phyloP scores from a whole-genome alignment of 2,888 invertebrate genomes.

The Cosmorhoe ocellata region DNA sequence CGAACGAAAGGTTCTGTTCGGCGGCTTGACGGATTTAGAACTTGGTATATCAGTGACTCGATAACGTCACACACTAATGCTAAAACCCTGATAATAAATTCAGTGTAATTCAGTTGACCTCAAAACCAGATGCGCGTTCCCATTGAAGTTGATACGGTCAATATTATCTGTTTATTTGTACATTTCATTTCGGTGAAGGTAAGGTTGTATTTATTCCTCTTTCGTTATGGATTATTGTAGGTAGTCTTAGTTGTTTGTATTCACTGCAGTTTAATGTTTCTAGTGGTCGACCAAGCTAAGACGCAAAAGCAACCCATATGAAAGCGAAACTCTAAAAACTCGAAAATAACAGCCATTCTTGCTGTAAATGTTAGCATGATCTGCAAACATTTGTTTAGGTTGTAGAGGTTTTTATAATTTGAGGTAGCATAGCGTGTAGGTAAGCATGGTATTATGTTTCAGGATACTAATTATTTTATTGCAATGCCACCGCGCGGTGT shows the following conservation, averaged over 20 bases:
- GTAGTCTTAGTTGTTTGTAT: background rate
- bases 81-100: constrained; percentile 40
- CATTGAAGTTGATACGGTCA: constrained; percentile 31
- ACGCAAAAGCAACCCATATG: no score
- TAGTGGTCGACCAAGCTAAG: background rate
- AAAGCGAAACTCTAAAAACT: no score
- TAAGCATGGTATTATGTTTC: no score
- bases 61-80: background rate
- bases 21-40: no score
- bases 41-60: no score
- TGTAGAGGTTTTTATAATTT: no score
- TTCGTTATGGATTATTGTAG: background rate
- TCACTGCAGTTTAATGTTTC: background rate
- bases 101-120: constrained; percentile 37
- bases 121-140: constrained; percentile 40
- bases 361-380: no score
- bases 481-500: background rate
- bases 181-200: background rate
- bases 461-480: background rate
- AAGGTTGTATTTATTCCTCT: background rate
- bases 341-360: no score
- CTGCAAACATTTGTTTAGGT: no score
- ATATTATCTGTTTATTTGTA: constrained; percentile 26
- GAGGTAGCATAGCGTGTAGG: no score
- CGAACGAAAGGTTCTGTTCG: no score